These are phyloP conservation scores for Siniperca scherzeri DNA, from an alignment of 2,797 vertebrate species.

Conservation along the genomic window DNA sequence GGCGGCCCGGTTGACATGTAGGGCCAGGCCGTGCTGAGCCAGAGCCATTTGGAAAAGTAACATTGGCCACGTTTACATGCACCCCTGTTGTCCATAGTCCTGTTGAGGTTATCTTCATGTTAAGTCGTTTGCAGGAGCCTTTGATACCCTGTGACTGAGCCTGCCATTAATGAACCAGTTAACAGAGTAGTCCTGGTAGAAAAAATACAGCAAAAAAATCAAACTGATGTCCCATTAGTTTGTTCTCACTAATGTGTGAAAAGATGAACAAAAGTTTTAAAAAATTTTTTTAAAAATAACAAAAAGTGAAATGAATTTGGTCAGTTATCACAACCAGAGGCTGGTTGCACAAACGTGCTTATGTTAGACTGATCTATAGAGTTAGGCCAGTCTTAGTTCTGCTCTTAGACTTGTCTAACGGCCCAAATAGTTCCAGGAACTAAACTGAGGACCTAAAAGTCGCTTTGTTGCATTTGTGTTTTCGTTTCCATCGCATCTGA, in stretches of 20 bases:
- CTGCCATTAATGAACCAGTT: slow-evolving; percentile 17
- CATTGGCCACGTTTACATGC: slow-evolving; percentile 64
- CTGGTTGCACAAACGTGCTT: slow-evolving; percentile 27
- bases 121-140: slow-evolving; percentile 13
- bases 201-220: neutral
- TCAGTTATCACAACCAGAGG: slow-evolving; percentile 1
- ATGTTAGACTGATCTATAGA: neutral
- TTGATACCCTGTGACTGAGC: slow-evolving; percentile 23
- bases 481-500: slow-evolving; percentile 36
- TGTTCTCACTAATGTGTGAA: neutral
- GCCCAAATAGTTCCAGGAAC: slow-evolving; percentile 46
- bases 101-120: slow-evolving; percentile 16
- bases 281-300: neutral
- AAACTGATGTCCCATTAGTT: neutral
- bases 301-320: neutral
- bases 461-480: slow-evolving; percentile 26
- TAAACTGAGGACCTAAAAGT: slow-evolving; percentile 38
- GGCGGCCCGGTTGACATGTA: slow-evolving; percentile 7
- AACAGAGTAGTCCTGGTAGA: slow-evolving; percentile 13
- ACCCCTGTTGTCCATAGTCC: slow-evolving; percentile 23
- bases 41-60: slow-evolving; percentile 40
- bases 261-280: neutral
- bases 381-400: neutral
- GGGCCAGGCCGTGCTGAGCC: slow-evolving; percentile 32
- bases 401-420: slow-evolving; percentile 6